phyloP scores from a whole-genome alignment of 2,797 vertebrate species.

The Macropus fuliginosus region DNA sequence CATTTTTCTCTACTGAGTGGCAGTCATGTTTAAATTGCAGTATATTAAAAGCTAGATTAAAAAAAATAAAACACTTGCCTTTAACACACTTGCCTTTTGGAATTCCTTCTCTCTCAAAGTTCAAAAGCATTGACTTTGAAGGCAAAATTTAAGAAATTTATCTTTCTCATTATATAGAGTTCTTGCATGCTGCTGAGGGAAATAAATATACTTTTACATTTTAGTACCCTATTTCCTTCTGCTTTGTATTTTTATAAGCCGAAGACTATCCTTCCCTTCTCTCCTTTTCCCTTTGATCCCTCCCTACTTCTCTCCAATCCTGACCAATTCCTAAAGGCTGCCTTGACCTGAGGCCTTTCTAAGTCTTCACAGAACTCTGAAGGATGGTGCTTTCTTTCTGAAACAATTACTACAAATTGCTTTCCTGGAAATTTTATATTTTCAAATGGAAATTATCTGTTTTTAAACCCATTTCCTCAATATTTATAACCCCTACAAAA shows the following conservation, averaged over 20 bases:
- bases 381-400: neutral
- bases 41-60: neutral
- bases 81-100: neutral
- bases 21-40: neutral
- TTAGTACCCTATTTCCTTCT: neutral
- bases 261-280: neutral
- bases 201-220: neutral
- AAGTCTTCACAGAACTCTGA: neutral
- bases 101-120: neutral
- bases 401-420: neutral
- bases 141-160: neutral
- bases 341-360: neutral
- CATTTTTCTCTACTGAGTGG: neutral
- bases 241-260: neutral
- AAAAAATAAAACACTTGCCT: too few relatives aligned
- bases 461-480: constrained; percentile 3
- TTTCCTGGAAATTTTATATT: neutral
- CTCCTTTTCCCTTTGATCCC: neutral
- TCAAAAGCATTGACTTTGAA: neutral
- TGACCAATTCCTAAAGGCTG: neutral
- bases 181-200: neutral
- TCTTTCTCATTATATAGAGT: neutral
- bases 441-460: neutral
- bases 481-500: neutral
- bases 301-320: neutral